Evolutionary conservation across 2,888 invertebrate species (phyloP).

Genomic region (Megastigmus dorsalis): DNA sequence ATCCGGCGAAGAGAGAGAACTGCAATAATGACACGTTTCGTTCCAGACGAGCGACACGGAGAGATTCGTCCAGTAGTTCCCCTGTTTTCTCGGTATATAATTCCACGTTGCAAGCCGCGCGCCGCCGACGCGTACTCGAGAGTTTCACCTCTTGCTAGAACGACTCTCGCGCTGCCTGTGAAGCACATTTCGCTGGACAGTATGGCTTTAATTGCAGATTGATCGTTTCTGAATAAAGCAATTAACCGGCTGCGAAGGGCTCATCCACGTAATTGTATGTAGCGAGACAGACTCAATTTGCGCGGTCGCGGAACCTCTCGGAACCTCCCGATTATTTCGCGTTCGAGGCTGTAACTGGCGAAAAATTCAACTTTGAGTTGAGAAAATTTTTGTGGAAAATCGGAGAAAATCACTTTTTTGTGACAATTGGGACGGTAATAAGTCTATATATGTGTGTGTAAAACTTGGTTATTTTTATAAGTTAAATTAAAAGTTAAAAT

Average conservation of each 20-base stretch:
- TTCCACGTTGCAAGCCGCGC: conserved; percentile 56
- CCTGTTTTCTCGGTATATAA: conserved; percentile 57
- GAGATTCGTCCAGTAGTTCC: conserved; percentile 53
- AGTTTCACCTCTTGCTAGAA: conserved; percentile 56
- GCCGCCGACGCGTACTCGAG: too few species aligned
- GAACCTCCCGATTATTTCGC: too few species aligned
- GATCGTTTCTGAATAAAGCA: conserved; percentile 63
- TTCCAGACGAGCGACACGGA: conserved; percentile 52
- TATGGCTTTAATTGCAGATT: conserved; percentile 69
- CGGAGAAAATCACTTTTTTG: too few species aligned
- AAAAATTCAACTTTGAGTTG: too few species aligned
- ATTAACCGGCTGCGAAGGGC: conserved; percentile 50
- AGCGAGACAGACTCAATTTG: conserved; percentile 7
- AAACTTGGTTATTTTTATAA: too few species aligned
- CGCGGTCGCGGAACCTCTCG: too few species aligned
- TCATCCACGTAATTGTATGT: conserved; percentile 29
- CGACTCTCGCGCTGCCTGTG: conserved; percentile 49
- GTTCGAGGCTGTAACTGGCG: too few species aligned
- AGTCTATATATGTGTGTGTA: too few species aligned
- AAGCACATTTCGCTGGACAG: conserved; percentile 60
- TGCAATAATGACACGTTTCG: conserved; percentile 58
- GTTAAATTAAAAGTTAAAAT: too few species aligned
- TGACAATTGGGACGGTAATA: too few species aligned
- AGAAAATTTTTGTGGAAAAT: too few species aligned
- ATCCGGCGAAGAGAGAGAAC: not conserved